Conservation (phyloP, 2,888 invertebrate genomes). For the Idaea aversata region DNA sequence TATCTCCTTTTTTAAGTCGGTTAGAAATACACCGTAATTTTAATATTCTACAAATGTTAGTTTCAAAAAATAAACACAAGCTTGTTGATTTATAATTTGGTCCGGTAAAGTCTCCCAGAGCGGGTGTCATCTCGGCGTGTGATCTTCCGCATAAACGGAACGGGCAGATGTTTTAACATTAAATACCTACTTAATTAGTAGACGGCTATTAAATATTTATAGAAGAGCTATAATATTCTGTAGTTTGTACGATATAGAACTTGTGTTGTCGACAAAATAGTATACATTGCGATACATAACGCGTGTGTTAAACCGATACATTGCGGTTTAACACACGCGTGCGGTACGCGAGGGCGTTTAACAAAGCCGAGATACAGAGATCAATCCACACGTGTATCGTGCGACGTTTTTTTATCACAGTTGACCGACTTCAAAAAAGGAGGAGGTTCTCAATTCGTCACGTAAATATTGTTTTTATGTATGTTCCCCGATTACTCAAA, state of each 20-base stretch:
- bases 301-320: too few species aligned
- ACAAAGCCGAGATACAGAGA: too few species aligned
- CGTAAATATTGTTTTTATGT: too few species aligned
- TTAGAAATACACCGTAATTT: neutral
- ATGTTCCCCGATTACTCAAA: too few species aligned
- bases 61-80: neutral
- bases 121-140: conserved; percentile 27
- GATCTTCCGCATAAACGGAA: conserved; percentile 25
- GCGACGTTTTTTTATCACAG: too few species aligned
- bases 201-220: neutral
- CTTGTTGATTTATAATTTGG: conserved; percentile 14
- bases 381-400: too few species aligned
- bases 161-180: conserved; percentile 9
- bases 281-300: too few species aligned
- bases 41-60: neutral
- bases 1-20: neutral
- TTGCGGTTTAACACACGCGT: too few species aligned
- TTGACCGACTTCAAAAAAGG: too few species aligned
- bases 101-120: conserved; percentile 26
- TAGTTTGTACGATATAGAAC: neutral
- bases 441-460: too few species aligned
- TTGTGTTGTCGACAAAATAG: too few species aligned
- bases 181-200: neutral
- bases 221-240: neutral
- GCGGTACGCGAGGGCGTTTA: too few species aligned